These are phyloP conservation scores for Cololabis saira DNA, from an alignment of 2,113 vertebrate genomes.

Conservation along the genomic window DNA sequence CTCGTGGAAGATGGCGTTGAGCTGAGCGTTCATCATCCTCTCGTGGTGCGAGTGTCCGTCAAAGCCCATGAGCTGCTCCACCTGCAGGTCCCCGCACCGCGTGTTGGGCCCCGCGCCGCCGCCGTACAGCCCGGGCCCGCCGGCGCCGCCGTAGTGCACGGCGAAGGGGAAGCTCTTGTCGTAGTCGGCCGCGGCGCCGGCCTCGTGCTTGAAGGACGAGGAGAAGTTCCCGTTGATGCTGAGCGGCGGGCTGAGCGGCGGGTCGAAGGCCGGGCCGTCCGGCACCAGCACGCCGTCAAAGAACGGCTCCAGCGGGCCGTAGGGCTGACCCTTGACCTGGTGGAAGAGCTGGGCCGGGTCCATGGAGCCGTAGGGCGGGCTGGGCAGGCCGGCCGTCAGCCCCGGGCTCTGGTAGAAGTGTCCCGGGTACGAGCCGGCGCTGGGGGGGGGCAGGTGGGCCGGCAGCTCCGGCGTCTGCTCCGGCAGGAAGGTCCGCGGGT, in stretches of 20 bases:
- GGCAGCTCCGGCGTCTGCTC: constrained; percentile 92
- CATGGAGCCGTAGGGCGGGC: constrained; percentile 96
- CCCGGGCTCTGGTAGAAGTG: constrained; percentile 95
- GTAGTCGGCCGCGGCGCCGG: constrained; percentile 81
- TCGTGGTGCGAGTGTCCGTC: constrained; percentile 95
- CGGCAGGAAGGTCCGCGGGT: constrained; percentile 95
- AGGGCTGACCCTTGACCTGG: constrained; percentile 87
- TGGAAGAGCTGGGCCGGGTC: constrained; percentile 97
- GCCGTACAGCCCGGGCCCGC: constrained; percentile 87
- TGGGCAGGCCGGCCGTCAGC: constrained; percentile 93
- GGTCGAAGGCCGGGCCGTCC: constrained; percentile 93
- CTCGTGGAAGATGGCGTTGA: constrained; percentile 97
- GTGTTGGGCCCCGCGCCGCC: constrained; percentile 71
- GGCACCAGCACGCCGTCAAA: constrained; percentile 91
- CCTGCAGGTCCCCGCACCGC: constrained; percentile 87
- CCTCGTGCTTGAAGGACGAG: constrained; percentile 96
- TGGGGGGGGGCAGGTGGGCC: constrained; percentile 83
- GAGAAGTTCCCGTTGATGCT: constrained; percentile 99
- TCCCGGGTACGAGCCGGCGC: constrained; percentile 83
- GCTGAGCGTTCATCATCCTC: constrained; percentile 93
- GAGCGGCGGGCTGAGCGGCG: constrained; percentile 94
- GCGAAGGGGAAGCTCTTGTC: constrained; percentile 95
- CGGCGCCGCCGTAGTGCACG: constrained; percentile 89
- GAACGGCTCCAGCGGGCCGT: constrained; percentile 90
- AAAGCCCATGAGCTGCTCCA: constrained; percentile 91